A percentile compares a stretch with the other conserved stretches of the same genome.
These are phyloP conservation scores for Clostera curtula DNA, from an alignment of 2,888 invertebrate genomes.

Conservation along the genomic window DNA sequence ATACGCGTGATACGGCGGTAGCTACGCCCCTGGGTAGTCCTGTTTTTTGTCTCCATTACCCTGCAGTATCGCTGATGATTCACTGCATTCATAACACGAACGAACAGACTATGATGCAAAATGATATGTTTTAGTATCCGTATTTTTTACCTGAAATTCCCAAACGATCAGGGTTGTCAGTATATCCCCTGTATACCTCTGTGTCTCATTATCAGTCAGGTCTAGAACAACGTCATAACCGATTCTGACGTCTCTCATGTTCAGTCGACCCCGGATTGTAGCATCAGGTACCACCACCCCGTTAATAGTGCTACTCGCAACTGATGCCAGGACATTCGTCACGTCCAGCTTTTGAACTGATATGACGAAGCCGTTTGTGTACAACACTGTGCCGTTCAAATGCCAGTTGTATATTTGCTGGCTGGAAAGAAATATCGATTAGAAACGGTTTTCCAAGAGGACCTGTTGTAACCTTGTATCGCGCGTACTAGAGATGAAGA, in stretches of 20 bases:
- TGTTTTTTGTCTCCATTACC: too few species aligned
- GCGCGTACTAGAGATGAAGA: too few species aligned
- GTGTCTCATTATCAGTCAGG: conserved; percentile 16
- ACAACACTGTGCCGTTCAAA: conserved; percentile 35
- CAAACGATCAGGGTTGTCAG: conserved; percentile 16
- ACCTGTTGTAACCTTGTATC: too few species aligned
- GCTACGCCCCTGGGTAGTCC: too few species aligned
- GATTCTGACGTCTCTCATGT: conserved; percentile 27
- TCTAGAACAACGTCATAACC: conserved; percentile 41
- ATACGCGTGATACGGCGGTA: too few species aligned
- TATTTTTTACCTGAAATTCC: conserved; percentile 26
- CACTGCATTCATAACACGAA: too few species aligned
- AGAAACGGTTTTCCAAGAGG: too few species aligned
- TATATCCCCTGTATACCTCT: conserved; percentile 34
- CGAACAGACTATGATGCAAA: too few species aligned
- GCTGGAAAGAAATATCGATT: conserved; percentile 32
- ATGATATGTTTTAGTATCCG: neutral
- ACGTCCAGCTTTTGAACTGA: conserved; percentile 42
- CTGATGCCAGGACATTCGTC: conserved; percentile 7
- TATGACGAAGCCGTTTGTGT: conserved; percentile 45
- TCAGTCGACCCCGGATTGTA: conserved; percentile 20
- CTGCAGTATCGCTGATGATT: too few species aligned
- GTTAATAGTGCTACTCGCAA: conserved; percentile 13
- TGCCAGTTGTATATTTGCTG: conserved; percentile 33
- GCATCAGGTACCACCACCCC: conserved; percentile 14